Percentiles rank a stretch among this genome's conserved stretches.
phyloP scores from a whole-genome alignment of 2,888 invertebrate species.

The Zhuqinia jingwanae region DNA sequence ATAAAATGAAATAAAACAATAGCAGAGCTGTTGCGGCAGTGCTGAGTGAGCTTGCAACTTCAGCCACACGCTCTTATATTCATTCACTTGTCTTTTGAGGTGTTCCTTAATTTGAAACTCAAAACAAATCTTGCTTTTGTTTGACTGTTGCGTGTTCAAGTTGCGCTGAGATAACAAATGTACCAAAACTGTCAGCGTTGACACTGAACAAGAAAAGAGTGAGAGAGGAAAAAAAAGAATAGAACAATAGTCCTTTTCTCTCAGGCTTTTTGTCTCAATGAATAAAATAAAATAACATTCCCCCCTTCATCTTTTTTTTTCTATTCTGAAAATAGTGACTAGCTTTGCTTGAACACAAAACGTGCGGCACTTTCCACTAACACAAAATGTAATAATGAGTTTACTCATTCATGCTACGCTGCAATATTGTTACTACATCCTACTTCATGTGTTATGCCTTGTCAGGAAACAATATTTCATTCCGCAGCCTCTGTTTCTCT shows the following conservation, averaged over 20 bases:
- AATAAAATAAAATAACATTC: slow-evolving; percentile 63
- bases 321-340: background rate
- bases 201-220: slow-evolving; percentile 55
- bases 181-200: slow-evolving; percentile 64
- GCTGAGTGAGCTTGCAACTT: slow-evolving; percentile 1
- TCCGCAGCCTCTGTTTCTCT: background rate
- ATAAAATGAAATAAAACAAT: slow-evolving; percentile 36
- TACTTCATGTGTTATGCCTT: slow-evolving; percentile 33
- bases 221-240: slow-evolving; percentile 43
- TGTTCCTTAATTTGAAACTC: slow-evolving; percentile 66
- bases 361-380: background rate
- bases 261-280: slow-evolving; percentile 61
- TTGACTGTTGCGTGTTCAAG: slow-evolving; percentile 60
- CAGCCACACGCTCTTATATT: background rate
- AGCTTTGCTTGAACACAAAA: background rate
- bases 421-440: background rate
- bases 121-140: slow-evolving; percentile 63
- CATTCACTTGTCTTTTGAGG: slow-evolving; percentile 61
- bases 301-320: slow-evolving; percentile 29
- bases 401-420: slow-evolving; percentile 12
- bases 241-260: slow-evolving; percentile 59
- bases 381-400: background rate
- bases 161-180: slow-evolving; percentile 65
- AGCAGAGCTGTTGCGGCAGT: background rate
- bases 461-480: slow-evolving; percentile 70